These are phyloP conservation scores for Dasypolia templi DNA, from an alignment of 2,888 invertebrate species.

Conservation along the genomic window DNA sequence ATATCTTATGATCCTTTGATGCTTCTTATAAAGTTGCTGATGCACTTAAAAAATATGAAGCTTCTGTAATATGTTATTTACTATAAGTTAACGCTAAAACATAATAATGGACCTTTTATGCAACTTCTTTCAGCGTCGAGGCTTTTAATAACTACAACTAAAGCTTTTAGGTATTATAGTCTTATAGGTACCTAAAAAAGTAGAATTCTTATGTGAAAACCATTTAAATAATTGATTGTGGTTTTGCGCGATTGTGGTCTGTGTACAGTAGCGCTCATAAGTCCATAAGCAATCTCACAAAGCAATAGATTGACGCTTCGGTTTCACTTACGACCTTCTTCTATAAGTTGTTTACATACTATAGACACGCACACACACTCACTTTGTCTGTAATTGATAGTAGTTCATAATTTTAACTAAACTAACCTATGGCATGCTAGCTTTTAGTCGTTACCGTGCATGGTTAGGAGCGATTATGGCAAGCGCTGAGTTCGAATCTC, in stretches of 20 bases:
- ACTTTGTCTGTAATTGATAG: too few relatives aligned
- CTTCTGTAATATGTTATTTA: conserved; percentile 23
- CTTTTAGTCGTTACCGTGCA: too few relatives aligned
- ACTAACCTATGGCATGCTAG: too few relatives aligned
- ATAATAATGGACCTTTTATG: conserved; percentile 34
- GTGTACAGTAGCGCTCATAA: too few relatives aligned
- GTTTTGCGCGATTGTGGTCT: conserved; percentile 31
- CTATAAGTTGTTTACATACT: too few relatives aligned
- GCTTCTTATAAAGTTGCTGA: conserved; percentile 24
- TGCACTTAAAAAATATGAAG: conserved; percentile 38
- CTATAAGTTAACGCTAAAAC: conserved; percentile 16
- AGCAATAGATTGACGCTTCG: too few relatives aligned
- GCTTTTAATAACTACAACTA: conserved; percentile 22
- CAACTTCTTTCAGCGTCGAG: conserved; percentile 7
- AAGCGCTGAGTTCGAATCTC: too few relatives aligned
- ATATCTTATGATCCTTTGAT: conserved; percentile 66
- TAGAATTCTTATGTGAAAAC: neutral
- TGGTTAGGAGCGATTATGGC: too few relatives aligned
- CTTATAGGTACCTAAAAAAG: neutral
- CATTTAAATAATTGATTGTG: conserved; percentile 37
- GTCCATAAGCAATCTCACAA: too few relatives aligned
- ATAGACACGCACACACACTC: too few relatives aligned
- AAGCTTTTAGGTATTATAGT: conserved; percentile 8
- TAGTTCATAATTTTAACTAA: too few relatives aligned
- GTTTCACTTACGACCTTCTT: too few relatives aligned